phyloP scores from a whole-genome alignment of 2,797 vertebrate species.

The Eurystomus glaucurus region DNA sequence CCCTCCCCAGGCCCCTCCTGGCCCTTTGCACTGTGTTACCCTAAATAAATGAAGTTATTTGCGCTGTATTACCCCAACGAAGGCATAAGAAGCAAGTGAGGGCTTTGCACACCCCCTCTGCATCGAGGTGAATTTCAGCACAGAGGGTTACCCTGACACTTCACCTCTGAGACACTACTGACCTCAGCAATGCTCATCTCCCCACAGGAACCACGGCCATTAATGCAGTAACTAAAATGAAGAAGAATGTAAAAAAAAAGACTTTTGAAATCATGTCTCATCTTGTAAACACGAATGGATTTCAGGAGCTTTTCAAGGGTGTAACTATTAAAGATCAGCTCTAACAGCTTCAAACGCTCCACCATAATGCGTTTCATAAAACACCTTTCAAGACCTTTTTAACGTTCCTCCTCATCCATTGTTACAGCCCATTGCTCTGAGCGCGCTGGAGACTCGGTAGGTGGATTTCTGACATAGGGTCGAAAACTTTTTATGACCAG shows the following conservation, averaged over 20 bases:
- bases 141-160: background rate
- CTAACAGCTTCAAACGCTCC: conserved; percentile 41
- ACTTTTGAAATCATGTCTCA: conserved; percentile 24
- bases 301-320: conserved; percentile 8
- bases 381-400: conserved; percentile 15
- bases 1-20: background rate
- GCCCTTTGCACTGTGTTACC: background rate
- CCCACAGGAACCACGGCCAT: background rate
- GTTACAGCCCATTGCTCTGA: background rate
- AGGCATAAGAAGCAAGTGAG: background rate
- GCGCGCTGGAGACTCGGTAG: background rate
- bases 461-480: conserved; percentile 22
- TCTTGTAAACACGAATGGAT: conserved; percentile 40
- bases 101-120: background rate
- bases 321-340: conserved; percentile 4
- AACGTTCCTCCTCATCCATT: conserved; percentile 17
- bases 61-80: background rate
- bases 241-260: background rate
- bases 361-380: conserved; percentile 7
- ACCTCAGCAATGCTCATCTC: background rate
- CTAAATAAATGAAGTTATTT: fast-evolving
- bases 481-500: background rate
- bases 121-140: background rate
- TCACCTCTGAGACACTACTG: background rate
- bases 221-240: conserved; percentile 19